Evolutionary conservation across 2,888 invertebrate species (phyloP), one percentile per base, ranked within the genome.

Genomic region (Mesoligia furuncula): DNA sequence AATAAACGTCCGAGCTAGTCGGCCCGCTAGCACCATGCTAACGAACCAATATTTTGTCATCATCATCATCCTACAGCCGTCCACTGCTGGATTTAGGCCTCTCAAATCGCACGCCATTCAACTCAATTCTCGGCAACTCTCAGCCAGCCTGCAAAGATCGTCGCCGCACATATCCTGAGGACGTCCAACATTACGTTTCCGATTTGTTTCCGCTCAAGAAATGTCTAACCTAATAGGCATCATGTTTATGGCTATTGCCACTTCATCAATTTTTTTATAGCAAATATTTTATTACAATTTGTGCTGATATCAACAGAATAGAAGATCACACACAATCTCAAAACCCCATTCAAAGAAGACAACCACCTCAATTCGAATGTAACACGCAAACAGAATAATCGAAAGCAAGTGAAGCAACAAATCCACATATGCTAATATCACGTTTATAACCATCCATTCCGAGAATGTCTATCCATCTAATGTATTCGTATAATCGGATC

Each of bases 401-500:
- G 67, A 65, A 42, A 74, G 36, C 31, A 78, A 83, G 64, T 74
- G 64, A 74, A 83, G 79, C 71, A 85, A 74, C 61, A 74, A 78
- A 79, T 72, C 59, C 73, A 85, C 78, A 51, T 76, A 80, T 83
- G 75, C 75, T 79, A 77, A 86, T 77, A 79, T 77, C 45, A 39
- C 42, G 61, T 71, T 77, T 67, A 75, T 86, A 76, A 36, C 73
- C 61, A 75, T 80, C 62, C 77, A 79, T 77, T 68, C 67, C 31
- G 69, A 74, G 79, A 88, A 88, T 73, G 61, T 81, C 68, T 77
- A 80, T 80, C 67, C 48, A 57, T 83, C 67, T 83, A 84, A 84
- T 84, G 81, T 79, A 88, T 86, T 86, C 84, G 54, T 81, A 84
- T 84, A 88, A 86, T 87, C 87, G 89, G 87, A 87, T 87, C 77